Percentiles rank a stretch among this genome's conserved stretches.
Evolutionary conservation across 2,797 vertebrate species (phyloP).

Genomic region (Gymnocypris eckloni): DNA sequence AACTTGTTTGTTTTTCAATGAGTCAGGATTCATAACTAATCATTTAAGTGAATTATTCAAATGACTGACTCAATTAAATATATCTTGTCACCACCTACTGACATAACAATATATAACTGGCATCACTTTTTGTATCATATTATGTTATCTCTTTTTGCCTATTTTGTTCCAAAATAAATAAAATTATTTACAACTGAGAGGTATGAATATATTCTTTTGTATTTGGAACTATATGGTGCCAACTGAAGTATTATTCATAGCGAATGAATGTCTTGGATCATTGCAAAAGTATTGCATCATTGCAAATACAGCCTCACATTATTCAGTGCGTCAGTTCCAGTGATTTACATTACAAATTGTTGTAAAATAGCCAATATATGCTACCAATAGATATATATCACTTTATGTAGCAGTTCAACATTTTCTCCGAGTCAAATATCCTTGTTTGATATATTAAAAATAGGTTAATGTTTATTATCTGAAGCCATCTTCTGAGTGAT

Average conservation of each 20-base stretch:
- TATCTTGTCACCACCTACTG: no score
- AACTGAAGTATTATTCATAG: not conserved
- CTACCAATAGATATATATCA: not conserved
- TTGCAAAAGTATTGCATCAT: conserved; percentile 7
- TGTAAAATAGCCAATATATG: not conserved
- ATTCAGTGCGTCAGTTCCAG: not conserved
- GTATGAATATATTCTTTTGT: not conserved
- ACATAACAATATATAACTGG: not conserved
- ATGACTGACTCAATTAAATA: not conserved
- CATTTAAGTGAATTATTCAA: not conserved
- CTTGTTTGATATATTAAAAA: not conserved
- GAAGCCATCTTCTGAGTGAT: conserved; percentile 1
- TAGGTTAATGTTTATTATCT: not conserved
- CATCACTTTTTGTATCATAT: not conserved
- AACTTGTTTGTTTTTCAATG: not conserved
- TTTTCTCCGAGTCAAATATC: not conserved
- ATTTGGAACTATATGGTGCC: not conserved
- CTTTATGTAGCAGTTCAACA: not conserved
- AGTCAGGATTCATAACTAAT: no score
- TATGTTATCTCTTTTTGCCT: not conserved
- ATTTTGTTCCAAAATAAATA: not conserved
- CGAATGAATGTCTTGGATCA: conserved; percentile 1
- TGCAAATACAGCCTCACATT: not conserved
- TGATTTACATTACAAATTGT: not conserved
- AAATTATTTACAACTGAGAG: not conserved